These are phyloP conservation scores for Lasiommata megera DNA, from an alignment of 2,888 invertebrate species.

Conservation along the genomic window DNA sequence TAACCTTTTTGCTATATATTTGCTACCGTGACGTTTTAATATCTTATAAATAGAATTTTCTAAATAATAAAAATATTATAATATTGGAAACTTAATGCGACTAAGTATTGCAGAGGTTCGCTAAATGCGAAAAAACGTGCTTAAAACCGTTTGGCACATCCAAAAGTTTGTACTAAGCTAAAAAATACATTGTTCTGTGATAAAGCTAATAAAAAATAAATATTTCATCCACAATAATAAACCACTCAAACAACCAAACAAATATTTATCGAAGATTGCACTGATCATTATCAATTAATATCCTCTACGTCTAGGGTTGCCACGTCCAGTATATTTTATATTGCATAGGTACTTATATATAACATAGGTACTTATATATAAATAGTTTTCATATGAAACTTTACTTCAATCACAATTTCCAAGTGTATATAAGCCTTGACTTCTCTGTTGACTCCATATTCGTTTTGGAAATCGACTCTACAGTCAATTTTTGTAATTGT, in stretches of 20 bases:
- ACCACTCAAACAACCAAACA: slow-evolving; percentile 60
- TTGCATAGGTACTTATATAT: no score
- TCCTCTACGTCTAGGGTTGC: slow-evolving; percentile 11
- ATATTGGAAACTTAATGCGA: slow-evolving; percentile 58
- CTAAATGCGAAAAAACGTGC: slow-evolving; percentile 72
- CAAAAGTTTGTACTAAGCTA: slow-evolving; percentile 75
- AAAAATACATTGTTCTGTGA: slow-evolving; percentile 64
- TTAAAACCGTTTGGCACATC: slow-evolving; percentile 75
- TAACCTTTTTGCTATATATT: background rate
- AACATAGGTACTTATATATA: no score
- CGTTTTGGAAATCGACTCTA: no score
- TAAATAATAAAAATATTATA: slow-evolving; percentile 44
- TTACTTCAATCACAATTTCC: no score
- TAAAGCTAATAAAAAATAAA: slow-evolving; percentile 72
- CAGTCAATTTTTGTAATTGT: no score
- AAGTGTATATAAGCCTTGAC: no score
- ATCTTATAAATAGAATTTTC: slow-evolving; percentile 40
- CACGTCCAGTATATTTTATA: background rate
- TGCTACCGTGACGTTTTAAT: background rate
- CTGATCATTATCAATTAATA: slow-evolving; percentile 38
- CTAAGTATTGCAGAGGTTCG: slow-evolving; percentile 57
- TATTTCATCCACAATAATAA: slow-evolving; percentile 48
- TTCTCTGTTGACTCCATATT: no score
- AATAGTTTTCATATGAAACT: no score
- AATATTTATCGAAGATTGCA: slow-evolving; percentile 70